Conservation (phyloP, 2,797 vertebrate genomes). For the Balearica regulorum region DNA sequence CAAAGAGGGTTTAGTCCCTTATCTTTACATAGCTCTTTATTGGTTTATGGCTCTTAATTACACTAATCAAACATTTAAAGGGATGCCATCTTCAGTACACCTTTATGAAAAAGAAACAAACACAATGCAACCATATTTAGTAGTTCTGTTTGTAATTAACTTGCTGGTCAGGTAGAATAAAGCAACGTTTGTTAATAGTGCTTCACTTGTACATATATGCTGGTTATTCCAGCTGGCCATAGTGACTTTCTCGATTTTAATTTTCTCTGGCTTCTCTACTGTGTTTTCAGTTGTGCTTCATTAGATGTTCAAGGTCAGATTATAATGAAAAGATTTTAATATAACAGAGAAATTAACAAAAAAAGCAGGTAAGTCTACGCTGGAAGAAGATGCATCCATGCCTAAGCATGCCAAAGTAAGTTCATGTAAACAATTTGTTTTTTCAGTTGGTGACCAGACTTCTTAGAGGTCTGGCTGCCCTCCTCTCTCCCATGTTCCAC, state of each 20-base stretch:
- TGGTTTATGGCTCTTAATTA: not conserved
- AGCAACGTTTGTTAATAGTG: not conserved
- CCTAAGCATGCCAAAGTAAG: not conserved
- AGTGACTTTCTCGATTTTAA: not conserved
- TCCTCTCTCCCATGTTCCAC: not conserved
- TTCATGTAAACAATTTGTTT: not conserved
- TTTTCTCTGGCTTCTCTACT: not conserved
- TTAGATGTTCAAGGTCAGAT: not conserved
- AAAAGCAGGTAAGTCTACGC: not conserved
- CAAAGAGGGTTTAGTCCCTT: not conserved
- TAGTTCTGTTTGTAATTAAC: not conserved
- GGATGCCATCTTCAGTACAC: not conserved
- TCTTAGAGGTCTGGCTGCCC: not conserved
- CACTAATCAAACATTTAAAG: not conserved
- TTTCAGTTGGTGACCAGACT: not conserved
- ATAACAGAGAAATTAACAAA: not conserved
- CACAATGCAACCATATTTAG: not conserved
- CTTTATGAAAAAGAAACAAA: not conserved
- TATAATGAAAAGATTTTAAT: not conserved
- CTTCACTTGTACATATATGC: not conserved
- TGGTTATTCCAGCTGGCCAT: not conserved
- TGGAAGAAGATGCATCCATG: not conserved
- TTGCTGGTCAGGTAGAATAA: not conserved
- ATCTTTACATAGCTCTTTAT: not conserved
- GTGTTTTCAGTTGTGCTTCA: not conserved